phyloP scores from a whole-genome alignment of 2,797 vertebrate species.

The Danionella dracula region DNA sequence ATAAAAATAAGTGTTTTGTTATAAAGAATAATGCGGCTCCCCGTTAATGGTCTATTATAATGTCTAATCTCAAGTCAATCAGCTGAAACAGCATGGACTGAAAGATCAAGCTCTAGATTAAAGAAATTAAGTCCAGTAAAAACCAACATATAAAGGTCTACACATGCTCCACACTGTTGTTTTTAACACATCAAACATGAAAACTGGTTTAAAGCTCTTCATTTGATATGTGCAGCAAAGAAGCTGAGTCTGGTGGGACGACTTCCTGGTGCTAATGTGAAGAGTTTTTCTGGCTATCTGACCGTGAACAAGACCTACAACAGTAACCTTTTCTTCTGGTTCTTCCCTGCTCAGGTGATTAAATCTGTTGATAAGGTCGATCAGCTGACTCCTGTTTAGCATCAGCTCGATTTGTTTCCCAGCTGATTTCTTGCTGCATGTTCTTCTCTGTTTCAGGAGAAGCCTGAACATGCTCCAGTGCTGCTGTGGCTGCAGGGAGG shows the following conservation, averaged over 20 bases:
- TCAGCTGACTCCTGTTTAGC: not conserved
- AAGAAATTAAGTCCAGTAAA: no score
- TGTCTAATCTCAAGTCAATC: no score
- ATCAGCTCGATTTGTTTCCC: not conserved
- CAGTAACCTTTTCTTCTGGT: constrained; percentile 87
- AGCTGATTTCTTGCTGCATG: not conserved
- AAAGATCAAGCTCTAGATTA: no score
- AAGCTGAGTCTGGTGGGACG: constrained; percentile 69
- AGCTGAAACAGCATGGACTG: no score
- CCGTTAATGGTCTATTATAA: no score
- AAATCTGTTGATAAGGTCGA: not conserved
- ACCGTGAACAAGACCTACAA: constrained; percentile 79
- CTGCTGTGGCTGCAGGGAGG: constrained; percentile 86
- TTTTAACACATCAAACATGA: no score
- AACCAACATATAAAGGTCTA: no score
- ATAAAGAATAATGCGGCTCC: no score
- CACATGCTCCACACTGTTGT: no score
- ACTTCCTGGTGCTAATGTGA: constrained; percentile 68
- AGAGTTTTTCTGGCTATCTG: constrained; percentile 75
- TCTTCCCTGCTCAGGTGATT: constrained; percentile 74
- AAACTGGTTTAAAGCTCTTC: no score
- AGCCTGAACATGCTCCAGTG: constrained; percentile 64
- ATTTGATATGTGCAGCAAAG: constrained; percentile 74
- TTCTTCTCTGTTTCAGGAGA: constrained; percentile 52
- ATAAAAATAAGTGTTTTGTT: no score